These are phyloP conservation scores for Pygocentrus nattereri DNA, from an alignment of 2,797 vertebrate species.

Conservation along the genomic window DNA sequence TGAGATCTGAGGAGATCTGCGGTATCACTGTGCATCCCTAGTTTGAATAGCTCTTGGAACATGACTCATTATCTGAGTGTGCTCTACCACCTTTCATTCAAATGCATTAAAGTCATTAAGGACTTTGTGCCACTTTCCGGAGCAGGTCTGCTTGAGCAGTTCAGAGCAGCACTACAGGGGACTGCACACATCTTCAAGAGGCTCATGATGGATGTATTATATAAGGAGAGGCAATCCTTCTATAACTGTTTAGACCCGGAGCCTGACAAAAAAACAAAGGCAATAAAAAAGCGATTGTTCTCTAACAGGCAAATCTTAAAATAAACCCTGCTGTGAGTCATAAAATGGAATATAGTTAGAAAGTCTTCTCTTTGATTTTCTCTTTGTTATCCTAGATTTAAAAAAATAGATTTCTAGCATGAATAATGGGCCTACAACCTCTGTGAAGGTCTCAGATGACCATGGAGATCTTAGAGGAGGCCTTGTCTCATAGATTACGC, in stretches of 20 bases:
- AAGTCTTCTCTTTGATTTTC: not conserved
- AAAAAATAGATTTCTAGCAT: not conserved
- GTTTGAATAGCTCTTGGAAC: not conserved
- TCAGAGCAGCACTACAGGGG: conserved; percentile 30
- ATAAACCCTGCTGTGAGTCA: conserved; percentile 23
- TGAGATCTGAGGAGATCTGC: no score
- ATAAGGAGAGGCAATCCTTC: conserved; percentile 46
- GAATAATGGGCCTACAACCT: not conserved
- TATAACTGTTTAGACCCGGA: conserved; percentile 2
- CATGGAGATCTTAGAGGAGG: no score
- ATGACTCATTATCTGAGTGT: conserved; percentile 12
- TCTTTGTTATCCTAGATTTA: not conserved
- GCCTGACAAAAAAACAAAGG: conserved; percentile 37
- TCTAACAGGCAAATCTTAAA: conserved; percentile 15
- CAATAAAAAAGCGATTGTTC: conserved; percentile 26
- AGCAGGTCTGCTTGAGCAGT: conserved; percentile 29
- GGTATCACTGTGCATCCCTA: not conserved
- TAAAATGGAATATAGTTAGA: not conserved
- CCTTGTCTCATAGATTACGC: not conserved
- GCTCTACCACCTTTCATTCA: not conserved
- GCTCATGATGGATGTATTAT: conserved; percentile 49
- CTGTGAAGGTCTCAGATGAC: not conserved
- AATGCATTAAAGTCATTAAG: not conserved
- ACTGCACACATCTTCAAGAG: conserved; percentile 38
- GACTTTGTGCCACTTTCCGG: conserved; percentile 17